phyloP scores from a whole-genome alignment of 2,888 invertebrate genomes.

The Pterostichus madidus region DNA sequence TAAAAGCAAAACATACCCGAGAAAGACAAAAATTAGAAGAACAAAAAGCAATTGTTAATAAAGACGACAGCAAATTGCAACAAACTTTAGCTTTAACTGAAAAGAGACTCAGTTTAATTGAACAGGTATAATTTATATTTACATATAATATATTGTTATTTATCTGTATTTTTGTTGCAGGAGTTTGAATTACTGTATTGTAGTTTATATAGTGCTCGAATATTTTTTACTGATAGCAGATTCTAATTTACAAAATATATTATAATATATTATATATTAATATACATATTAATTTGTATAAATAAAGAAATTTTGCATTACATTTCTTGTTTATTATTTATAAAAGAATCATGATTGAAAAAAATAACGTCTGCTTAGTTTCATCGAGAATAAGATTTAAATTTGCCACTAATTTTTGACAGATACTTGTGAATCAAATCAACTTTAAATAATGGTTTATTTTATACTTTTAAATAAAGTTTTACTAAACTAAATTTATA shows the following conservation, averaged over 20 bases:
- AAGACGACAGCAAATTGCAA: constrained; percentile 92
- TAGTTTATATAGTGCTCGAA: constrained; percentile 95
- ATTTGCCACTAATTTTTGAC: constrained; percentile 6
- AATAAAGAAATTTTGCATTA: constrained; percentile 29
- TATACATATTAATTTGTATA: constrained; percentile 47
- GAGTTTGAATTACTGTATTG: constrained; percentile 95
- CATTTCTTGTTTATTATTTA: constrained; percentile 5
- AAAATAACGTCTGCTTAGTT: neutral
- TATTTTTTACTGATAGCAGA: constrained; percentile 84
- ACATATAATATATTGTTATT: constrained; percentile 71
- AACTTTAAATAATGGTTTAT: neutral
- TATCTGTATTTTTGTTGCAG: constrained; percentile 77
- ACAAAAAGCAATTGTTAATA: constrained; percentile 78
- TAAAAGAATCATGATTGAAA: neutral
- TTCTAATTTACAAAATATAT: constrained; percentile 67
- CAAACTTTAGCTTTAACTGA: constrained; percentile 95
- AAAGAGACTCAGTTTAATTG: constrained; percentile 88
- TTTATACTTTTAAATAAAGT: neutral
- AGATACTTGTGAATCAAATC: neutral
- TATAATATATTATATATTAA: constrained; percentile 33
- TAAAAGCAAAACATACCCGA: constrained; percentile 84
- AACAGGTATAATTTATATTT: constrained; percentile 76
- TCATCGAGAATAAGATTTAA: constrained; percentile 5
- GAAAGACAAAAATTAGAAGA: constrained; percentile 81
- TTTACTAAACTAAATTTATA: neutral